Evolutionary conservation across 2,888 invertebrate genomes (phyloP).

Genomic region (Ernsta delagoae): DNA sequence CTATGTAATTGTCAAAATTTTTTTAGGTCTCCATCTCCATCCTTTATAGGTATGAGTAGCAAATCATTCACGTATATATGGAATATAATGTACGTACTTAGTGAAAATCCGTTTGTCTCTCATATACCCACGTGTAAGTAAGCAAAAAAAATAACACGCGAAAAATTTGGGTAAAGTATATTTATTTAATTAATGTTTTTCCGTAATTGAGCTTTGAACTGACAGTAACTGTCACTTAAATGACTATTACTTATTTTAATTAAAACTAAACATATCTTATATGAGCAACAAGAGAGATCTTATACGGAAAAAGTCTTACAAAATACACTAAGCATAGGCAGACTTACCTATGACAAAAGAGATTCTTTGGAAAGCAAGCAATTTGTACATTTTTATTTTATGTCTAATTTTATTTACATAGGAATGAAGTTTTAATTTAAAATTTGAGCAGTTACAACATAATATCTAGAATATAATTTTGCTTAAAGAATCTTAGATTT

Average conservation of each 20-base stretch:
- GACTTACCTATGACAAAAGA: conserved; percentile 52
- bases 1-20: too few relatives aligned
- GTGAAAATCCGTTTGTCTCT: too few relatives aligned
- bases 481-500: too few relatives aligned
- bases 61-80: too few relatives aligned
- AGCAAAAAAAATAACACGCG: too few relatives aligned
- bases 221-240: conserved; percentile 65
- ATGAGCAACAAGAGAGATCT: conserved; percentile 74
- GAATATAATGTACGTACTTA: too few relatives aligned
- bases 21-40: too few relatives aligned
- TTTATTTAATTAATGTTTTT: conserved; percentile 13
- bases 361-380: conserved; percentile 83
- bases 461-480: too few relatives aligned
- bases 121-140: too few relatives aligned
- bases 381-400: conserved; percentile 61
- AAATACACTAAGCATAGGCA: conserved; percentile 48
- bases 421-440: background rate
- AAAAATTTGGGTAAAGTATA: too few relatives aligned
- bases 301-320: conserved; percentile 64
- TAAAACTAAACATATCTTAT: conserved; percentile 35
- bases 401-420: conserved; percentile 1
- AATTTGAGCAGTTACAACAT: background rate
- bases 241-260: conserved; percentile 23
- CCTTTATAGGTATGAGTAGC: too few relatives aligned
- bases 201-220: conserved; percentile 51